These are phyloP conservation scores for Gnatocerus cornutus DNA, from an alignment of 2,888 invertebrate species.

Conservation along the genomic window DNA sequence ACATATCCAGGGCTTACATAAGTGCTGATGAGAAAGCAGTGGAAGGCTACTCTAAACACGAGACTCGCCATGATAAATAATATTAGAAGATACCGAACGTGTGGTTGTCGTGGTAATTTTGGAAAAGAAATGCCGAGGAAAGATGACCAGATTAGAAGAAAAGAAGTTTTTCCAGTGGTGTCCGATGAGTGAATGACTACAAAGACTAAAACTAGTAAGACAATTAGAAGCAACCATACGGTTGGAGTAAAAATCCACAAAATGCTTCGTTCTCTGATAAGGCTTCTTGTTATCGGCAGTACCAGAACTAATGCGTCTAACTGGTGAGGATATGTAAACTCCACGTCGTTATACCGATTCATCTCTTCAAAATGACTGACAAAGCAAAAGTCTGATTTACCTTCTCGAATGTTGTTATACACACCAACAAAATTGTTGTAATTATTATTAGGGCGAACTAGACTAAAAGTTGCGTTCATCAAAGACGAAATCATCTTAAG, in stretches of 20 bases:
- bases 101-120: background rate
- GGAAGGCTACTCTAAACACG: conserved; percentile 32
- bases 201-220: conserved; percentile 1
- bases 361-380: conserved; percentile 35
- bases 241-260: conserved; percentile 15
- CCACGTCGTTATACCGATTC: conserved; percentile 7
- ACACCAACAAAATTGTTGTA: background rate
- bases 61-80: conserved; percentile 13
- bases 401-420: background rate
- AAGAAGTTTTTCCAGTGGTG: background rate
- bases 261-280: conserved; percentile 10
- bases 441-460: background rate
- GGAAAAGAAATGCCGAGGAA: conserved; percentile 11
- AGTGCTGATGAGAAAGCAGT: conserved; percentile 31
- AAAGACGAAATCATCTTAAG: conserved; percentile 34
- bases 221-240: conserved; percentile 6
- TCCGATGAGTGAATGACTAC: background rate
- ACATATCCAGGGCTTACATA: conserved; percentile 15
- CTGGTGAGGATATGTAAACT: conserved; percentile 32
- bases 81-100: conserved; percentile 1
- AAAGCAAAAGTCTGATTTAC: conserved; percentile 38
- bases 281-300: conserved; percentile 8
- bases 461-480: conserved; percentile 33
- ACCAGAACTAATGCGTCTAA: conserved; percentile 18
- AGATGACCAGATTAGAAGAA: conserved; percentile 15